Evolutionary conservation across 30 jellyfish, hydroid and myxozoan species (phyloP), one percentile per base, ranked within the genome.

Genomic region (Calvadosia cruxmelitensis): DNA sequence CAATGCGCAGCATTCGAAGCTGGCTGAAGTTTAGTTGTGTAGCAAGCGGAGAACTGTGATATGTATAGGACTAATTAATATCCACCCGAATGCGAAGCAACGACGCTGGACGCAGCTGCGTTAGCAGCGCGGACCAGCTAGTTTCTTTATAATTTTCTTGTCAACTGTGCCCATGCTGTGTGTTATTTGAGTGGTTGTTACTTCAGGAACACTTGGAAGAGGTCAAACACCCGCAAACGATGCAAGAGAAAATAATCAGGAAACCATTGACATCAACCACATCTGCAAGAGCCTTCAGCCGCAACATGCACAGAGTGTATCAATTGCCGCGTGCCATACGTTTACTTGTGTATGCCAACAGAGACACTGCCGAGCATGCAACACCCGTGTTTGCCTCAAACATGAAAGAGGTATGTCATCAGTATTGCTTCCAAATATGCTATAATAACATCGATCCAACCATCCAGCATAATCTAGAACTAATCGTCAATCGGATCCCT

Each of bases 241-340:
- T n/a, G n/a, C n/a, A n/a, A n/a, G n/a, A n/a, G n/a, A n/a, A n/a
- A n/a, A n/a, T n/a, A n/a, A n/a, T n/a, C n/a, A n/a, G n/a, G n/a
- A n/a, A n/a, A n/a, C n/a, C n/a, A n/a, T n/a, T n/a, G n/a, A n/a
- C n/a, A n/a, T n/a, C n/a, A n/a, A n/a, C n/a, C n/a, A n/a, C n/a
- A n/a, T n/a, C n/a, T n/a, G n/a, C n/a, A n/a, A n/a, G n/a, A n/a
- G n/a, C n/a, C n/a, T n/a, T n/a, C n/a, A n/a, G n/a, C n/a, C n/a
- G n/a, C n/a, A n/a, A n/a, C n/a, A n/a, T n/a, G n/a, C n/a, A n/a
- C n/a, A 85, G 73, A 36, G 73, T 86, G 12, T 86, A 86, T 64
- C 81, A 80, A 3, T 16, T 86, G 61, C 96, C 96, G 34, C 89
- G 79, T 51, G 96, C 95, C 31, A n/a, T 79, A 3, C 74, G 76